A percentile compares a stretch with the other conserved stretches of the same genome.
Conservation (phyloP, 2,797 vertebrate genomes). For the Chiroxiphia lanceolata region DNA sequence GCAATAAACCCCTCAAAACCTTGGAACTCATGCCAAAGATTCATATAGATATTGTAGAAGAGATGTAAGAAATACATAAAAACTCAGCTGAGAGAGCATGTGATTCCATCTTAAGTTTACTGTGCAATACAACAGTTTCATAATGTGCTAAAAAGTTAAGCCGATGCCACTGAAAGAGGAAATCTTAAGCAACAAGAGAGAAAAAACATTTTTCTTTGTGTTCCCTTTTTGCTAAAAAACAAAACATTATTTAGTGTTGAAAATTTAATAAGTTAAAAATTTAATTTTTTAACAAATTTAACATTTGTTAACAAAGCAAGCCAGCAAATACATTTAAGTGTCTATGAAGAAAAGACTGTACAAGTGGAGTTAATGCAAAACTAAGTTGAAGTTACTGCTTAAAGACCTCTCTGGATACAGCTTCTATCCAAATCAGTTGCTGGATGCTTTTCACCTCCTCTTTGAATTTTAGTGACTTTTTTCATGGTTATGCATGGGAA, state of each 20-base stretch:
- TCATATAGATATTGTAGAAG: background rate
- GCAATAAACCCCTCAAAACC: background rate
- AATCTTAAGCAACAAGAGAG: background rate
- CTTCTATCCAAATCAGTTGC: background rate
- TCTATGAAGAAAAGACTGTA: background rate
- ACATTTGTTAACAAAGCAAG: background rate
- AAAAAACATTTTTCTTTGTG: background rate
- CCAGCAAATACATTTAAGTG: background rate
- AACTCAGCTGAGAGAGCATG: background rate
- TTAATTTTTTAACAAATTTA: too few species aligned
- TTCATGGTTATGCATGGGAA: background rate
- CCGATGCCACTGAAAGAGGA: background rate
- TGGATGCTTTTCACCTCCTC: background rate
- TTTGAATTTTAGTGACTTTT: background rate
- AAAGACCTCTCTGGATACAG: background rate
- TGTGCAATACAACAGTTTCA: background rate
- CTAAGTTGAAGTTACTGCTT: background rate
- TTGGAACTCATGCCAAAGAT: background rate
- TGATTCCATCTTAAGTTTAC: background rate
- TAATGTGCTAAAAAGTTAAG: background rate
- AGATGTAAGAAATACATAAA: background rate
- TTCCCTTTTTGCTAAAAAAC: background rate
- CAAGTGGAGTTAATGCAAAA: background rate
- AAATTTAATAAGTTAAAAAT: background rate
- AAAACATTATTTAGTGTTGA: background rate